Percentiles rank a stretch among this genome's conserved stretches.
Evolutionary conservation across 2,888 invertebrate genomes (phyloP).

Genomic region (Papilio gigon): DNA sequence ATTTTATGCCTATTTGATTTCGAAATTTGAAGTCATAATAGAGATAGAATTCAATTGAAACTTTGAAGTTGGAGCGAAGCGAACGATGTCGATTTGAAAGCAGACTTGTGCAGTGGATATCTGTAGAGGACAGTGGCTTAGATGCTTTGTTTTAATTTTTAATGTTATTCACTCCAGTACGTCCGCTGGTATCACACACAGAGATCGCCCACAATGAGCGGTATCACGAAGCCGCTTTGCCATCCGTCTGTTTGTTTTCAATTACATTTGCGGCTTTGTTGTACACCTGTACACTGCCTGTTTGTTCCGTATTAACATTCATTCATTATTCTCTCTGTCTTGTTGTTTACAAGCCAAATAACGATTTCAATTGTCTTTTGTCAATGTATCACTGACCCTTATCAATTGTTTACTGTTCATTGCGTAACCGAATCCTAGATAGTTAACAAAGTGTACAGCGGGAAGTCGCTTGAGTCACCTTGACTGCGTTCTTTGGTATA

Average conservation of each 20-base stretch:
- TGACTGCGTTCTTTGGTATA: not conserved
- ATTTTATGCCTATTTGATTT: too few relatives aligned
- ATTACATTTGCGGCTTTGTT: conserved; percentile 28
- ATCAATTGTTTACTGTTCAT: too few relatives aligned
- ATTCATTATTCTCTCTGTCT: conserved; percentile 21
- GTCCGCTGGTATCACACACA: not conserved
- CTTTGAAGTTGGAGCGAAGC: too few relatives aligned
- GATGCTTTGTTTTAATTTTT: not conserved
- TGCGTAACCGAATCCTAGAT: too few relatives aligned
- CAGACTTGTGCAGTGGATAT: too few relatives aligned
- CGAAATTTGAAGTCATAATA: too few relatives aligned
- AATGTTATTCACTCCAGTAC: not conserved
- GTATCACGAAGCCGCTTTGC: conserved; percentile 16
- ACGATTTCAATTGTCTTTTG: not conserved
- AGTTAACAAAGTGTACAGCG: too few relatives aligned
- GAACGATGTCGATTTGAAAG: too few relatives aligned
- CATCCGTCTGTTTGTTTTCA: conserved; percentile 20
- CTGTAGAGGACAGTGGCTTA: not conserved
- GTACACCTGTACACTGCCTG: conserved; percentile 14
- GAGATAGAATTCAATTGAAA: too few relatives aligned
- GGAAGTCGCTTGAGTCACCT: too few relatives aligned
- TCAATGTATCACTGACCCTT: not conserved
- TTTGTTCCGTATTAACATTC: conserved; percentile 20
- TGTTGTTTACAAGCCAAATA: conserved; percentile 5
- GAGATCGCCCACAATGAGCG: conserved; percentile 11